Evolutionary conservation across 2,113 vertebrate species (phyloP), one percentile per base, ranked within the genome.

Genomic region (Urocitellus parryii): DNA sequence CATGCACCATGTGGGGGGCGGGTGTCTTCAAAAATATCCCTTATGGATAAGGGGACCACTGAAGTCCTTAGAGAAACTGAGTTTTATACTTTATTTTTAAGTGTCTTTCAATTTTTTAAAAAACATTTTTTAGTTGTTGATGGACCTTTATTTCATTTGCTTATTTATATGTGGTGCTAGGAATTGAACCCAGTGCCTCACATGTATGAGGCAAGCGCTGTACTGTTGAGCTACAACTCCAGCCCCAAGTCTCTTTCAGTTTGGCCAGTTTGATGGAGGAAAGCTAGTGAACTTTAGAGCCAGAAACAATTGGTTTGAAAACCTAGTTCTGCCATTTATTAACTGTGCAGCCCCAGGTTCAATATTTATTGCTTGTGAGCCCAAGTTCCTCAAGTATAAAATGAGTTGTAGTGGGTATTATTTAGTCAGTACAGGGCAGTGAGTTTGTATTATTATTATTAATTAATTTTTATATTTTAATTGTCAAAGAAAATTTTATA

Each of bases 221-320:
- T 45, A 45, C 45, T 45, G 45, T 45, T 45, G 45, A 45, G 45
- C 45, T 45, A 9, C 45, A 45, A 45, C 45, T 45, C 45, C 45
- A 45, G 45, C 45, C 45, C 45, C 45, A 39, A 70, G 6, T 89
- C 9, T 94, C 65, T 95, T 58, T 94, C 70, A 94, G 1, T 90
- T 83, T 92, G 61, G 32, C 51, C 58, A 80, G 48, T 90, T 89
- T 90, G 78, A 67, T 96, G 10, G 42, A 80, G 80, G 45, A 95
- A 93, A 70, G 27, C 1, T 82, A 24, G 51, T 63, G 51, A 58
- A 10, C 73, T 93, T 95, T 76, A 88, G 39, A 68, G 34, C 91
- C 9, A 72, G 79, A 87, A 90, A 88, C 39, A 39, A 14, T 82
- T 72, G 65, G 6, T 80, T 90, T 76, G 83, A 91, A 91, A 90